These are phyloP conservation scores for Metellina segmentata DNA, from an alignment of 2,888 invertebrate genomes.

Conservation along the genomic window DNA sequence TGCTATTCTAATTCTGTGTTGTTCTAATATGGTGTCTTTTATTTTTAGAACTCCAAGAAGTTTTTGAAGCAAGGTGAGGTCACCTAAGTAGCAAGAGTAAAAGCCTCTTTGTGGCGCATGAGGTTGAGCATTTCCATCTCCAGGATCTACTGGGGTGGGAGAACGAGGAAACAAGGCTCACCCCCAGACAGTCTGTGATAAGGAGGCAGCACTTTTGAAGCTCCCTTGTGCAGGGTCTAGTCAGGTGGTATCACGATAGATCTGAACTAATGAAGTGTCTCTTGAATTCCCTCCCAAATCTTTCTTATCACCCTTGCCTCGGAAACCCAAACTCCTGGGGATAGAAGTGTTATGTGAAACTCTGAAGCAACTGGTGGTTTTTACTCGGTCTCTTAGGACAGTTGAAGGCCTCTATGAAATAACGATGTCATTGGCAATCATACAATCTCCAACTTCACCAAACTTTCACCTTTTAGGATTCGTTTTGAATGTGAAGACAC, in stretches of 20 bases:
- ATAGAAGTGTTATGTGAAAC: conserved; percentile 58
- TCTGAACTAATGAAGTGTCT: conserved; percentile 68
- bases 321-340: conserved; percentile 56
- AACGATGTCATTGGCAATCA: conserved; percentile 55
- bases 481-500: too few species aligned
- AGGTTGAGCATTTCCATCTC: conserved; percentile 65
- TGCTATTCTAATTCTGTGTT: not conserved
- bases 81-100: conserved; percentile 66
- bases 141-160: conserved; percentile 72
- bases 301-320: conserved; percentile 69
- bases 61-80: conserved; percentile 56
- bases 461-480: too few species aligned
- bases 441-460: not conserved
- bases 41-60: conserved; percentile 23
- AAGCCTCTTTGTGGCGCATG: conserved; percentile 45
- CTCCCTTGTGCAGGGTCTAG: conserved; percentile 71
- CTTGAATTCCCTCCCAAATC: conserved; percentile 66
- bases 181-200: conserved; percentile 75
- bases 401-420: conserved; percentile 64
- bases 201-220: conserved; percentile 71
- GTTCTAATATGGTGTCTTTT: not conserved
- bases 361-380: conserved; percentile 68
- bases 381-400: conserved; percentile 66
- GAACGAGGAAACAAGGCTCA: conserved; percentile 64
- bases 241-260: conserved; percentile 68